Evolutionary conservation across 2,888 invertebrate genomes (phyloP), one percentile per base, ranked within the genome.

Genomic region (Platypus cylindrus): DNA sequence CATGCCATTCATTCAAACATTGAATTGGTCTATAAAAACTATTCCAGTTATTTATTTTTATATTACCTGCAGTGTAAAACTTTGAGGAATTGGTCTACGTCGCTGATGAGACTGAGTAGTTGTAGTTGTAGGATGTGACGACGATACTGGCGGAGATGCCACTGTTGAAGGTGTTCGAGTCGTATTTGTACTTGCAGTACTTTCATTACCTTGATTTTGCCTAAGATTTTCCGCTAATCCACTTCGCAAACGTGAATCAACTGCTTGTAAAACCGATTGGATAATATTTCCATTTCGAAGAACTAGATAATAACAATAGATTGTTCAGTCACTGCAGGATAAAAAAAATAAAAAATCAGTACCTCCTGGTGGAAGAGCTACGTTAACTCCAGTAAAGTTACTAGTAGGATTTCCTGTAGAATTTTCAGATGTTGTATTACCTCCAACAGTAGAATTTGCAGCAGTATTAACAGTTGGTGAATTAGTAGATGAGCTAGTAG

Each of bases 241-340:
- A 13, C 34, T 37, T 11, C 66, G 37, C 24, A 43, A 16, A 13
- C 40, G 43, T n/a, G 29, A 20, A 9, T 38, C 37, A 2, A 44
- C 49, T 44, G 70, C 63, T 45, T 68, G 69, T 59, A 72, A 65
- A 30, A 74, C 55, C 36, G 68, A 68, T 44, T 70, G 68, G 32
- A 73, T 52, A 22, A 73, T 60, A 45, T 70, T 41, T 5, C 36
- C 36, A 23, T 36, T 27, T 67, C 8, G 66, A 62, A 5, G 63
- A 32, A 35, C 40, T 34, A 31, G 23, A 20, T 9, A 20, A 20
- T 20, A 20, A 20, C 20, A 7, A 20, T 5, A 5, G 5, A 9
- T 20, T 20, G 9, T 20, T 20, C 9, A 7, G 9, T 7, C 5
- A 20, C 20, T 7, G 9, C 9, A 20, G 9, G 9, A 20, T 9